A percentile compares a stretch with the other conserved stretches of the same genome.
phyloP scores from a whole-genome alignment of 2,797 vertebrate genomes.

The Trichosurus vulpecula region DNA sequence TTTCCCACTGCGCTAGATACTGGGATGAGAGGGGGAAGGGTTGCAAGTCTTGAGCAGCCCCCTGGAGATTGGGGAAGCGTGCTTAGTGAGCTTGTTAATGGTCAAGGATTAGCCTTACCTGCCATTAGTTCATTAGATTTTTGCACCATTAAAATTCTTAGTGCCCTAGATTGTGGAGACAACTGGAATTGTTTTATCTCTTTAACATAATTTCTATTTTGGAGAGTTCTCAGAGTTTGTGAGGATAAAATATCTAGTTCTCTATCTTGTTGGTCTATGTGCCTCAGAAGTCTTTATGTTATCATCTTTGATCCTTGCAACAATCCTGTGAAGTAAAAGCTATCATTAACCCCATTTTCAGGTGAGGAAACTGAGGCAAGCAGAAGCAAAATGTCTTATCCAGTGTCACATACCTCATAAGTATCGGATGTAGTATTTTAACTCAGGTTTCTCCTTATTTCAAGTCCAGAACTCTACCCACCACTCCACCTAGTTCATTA shows the following conservation, averaged over 20 bases:
- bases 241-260: background rate
- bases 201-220: background rate
- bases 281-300: background rate
- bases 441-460: background rate
- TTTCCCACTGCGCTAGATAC: background rate
- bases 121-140: too few species aligned
- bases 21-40: background rate
- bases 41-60: background rate
- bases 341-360: background rate
- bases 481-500: background rate
- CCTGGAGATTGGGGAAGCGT: background rate
- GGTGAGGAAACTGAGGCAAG: background rate
- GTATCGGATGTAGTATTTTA: background rate
- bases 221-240: background rate
- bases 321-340: background rate
- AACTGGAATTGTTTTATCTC: background rate
- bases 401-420: background rate
- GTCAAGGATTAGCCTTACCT: background rate
- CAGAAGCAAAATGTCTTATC: background rate
- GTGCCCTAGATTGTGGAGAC: background rate
- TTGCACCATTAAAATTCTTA: too few species aligned
- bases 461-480: background rate
- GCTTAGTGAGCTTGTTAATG: background rate
- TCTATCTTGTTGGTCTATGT: background rate
- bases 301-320: background rate